A percentile compares a stretch with the other conserved stretches of the same genome.
phyloP scores from a whole-genome alignment of 1,140 invertebrate species.

The Formica selysi region DNA sequence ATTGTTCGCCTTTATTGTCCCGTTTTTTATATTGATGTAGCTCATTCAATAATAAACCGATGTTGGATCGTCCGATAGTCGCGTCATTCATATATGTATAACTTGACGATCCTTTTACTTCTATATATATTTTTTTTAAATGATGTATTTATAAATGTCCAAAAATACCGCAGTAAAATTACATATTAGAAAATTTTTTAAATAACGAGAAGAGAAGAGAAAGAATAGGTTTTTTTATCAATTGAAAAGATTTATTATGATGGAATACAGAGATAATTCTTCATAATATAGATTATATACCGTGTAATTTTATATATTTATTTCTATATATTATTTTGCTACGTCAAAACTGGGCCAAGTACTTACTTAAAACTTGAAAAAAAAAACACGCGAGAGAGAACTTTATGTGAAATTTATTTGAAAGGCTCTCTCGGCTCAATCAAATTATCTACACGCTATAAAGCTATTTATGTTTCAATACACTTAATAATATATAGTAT shows the following conservation, averaged over 20 bases:
- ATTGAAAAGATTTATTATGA: background rate
- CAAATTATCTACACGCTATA: background rate
- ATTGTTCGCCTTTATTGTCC: background rate
- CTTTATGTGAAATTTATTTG: slow-evolving; percentile 18
- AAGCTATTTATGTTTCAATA: background rate
- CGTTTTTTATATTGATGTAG: slow-evolving; percentile 31
- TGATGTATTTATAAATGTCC: background rate
- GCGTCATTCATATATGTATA: background rate
- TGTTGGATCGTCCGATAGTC: background rate
- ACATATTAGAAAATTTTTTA: background rate
- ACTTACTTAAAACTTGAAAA: slow-evolving; percentile 1
- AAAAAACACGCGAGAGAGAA: background rate
- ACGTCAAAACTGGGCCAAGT: background rate
- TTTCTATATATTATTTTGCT: background rate
- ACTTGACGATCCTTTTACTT: too few species aligned
- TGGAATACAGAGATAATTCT: background rate
- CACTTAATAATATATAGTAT: background rate
- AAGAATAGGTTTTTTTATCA: slow-evolving; percentile 5
- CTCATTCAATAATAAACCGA: background rate
- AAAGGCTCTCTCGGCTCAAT: background rate
- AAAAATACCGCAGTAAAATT: background rate
- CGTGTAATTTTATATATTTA: slow-evolving; percentile 3
- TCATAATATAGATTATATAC: slow-evolving; percentile 7
- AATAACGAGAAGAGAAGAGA: background rate
- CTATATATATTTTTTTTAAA: background rate